Conservation (phyloP, 2,888 invertebrate genomes). For the Smittia aterrima region DNA sequence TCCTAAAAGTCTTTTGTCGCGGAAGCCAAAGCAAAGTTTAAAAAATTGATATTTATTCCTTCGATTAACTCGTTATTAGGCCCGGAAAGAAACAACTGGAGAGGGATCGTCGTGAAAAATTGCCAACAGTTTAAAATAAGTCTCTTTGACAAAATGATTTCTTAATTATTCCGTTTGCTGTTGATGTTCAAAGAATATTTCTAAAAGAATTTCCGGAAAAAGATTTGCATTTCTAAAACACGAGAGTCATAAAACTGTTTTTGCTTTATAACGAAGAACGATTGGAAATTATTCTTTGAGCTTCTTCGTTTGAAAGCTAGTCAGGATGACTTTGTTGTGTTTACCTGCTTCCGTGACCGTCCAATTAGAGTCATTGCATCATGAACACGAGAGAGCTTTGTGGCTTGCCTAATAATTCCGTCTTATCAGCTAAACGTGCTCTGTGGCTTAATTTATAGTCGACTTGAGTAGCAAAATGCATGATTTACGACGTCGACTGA, state of each 20-base stretch:
- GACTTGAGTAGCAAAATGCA: neutral
- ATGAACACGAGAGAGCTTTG: neutral
- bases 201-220: neutral
- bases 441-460: neutral
- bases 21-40: too few species aligned
- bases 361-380: neutral
- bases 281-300: too few species aligned
- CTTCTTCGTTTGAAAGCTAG: neutral
- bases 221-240: neutral
- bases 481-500: neutral
- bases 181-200: neutral
- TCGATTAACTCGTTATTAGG: neutral
- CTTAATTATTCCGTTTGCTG: neutral
- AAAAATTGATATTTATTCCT: neutral
- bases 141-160: neutral
- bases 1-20: neutral
- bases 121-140: neutral
- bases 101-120: neutral
- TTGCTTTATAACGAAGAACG: too few species aligned
- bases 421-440: conserved; percentile 3
- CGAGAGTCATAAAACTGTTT: neutral
- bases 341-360: neutral
- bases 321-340: neutral
- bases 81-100: neutral
- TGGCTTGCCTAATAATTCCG: neutral